Conservation (phyloP, 2,888 invertebrate genomes). For the Microctonus aethiopoides region DNA sequence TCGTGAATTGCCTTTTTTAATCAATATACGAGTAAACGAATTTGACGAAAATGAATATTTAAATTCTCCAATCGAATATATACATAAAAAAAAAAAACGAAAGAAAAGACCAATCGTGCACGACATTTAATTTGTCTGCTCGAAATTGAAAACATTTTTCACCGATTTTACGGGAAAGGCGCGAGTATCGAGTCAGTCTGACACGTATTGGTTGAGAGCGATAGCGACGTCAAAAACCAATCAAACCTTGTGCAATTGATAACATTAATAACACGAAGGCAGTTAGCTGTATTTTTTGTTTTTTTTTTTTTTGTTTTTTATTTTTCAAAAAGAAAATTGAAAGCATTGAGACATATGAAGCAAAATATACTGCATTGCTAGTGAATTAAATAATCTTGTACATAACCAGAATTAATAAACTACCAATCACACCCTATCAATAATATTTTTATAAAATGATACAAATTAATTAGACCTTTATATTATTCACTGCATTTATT, state of each 20-base stretch:
- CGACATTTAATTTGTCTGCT: constrained; percentile 24
- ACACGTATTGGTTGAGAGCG: constrained; percentile 38
- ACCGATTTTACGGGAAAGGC: constrained; percentile 42
- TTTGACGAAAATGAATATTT: constrained; percentile 21
- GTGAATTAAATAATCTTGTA: not conserved
- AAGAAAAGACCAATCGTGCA: not conserved
- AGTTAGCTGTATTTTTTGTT: not conserved
- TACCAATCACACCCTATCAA: no score
- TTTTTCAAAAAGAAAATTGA: no score
- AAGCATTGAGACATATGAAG: not conserved
- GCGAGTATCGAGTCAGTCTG: constrained; percentile 29
- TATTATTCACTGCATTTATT: no score
- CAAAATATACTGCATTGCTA: not conserved
- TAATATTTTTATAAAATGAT: no score
- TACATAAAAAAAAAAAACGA: not conserved
- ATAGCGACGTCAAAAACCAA: constrained; percentile 52
- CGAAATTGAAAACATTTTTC: constrained; percentile 56
- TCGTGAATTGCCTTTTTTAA: not conserved
- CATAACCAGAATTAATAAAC: not conserved
- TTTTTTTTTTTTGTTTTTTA: not conserved
- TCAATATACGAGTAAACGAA: not conserved
- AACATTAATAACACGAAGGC: constrained; percentile 53
- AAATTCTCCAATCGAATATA: constrained; percentile 6
- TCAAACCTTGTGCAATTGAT: constrained; percentile 46
- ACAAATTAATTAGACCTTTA: no score